Evolutionary conservation across 2,888 invertebrate genomes (phyloP).

Genomic region (Andrena trimmerana): DNA sequence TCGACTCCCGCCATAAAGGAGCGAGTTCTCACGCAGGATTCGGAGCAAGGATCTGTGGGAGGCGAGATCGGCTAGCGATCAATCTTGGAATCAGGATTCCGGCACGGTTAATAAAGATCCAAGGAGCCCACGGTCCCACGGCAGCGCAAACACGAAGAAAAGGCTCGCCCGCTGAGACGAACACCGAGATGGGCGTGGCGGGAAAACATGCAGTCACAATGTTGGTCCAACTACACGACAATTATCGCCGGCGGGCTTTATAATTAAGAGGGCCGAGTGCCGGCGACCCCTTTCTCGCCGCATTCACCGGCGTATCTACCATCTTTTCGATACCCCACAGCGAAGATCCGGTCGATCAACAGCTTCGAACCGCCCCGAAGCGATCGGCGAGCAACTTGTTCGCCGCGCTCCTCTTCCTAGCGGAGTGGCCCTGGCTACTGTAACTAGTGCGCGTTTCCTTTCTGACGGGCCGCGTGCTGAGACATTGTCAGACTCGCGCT

Average conservation of each 20-base stretch:
- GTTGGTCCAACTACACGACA: slow-evolving; percentile 85
- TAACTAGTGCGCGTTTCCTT: slow-evolving; percentile 57
- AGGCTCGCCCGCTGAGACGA: slow-evolving; percentile 79
- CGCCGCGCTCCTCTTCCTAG: background rate
- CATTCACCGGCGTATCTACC: slow-evolving; percentile 56
- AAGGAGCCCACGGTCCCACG: slow-evolving; percentile 66
- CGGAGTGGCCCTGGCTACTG: slow-evolving; percentile 57
- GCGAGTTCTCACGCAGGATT: slow-evolving; percentile 49
- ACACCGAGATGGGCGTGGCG: slow-evolving; percentile 83
- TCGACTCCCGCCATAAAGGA: background rate
- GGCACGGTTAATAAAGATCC: slow-evolving; percentile 55
- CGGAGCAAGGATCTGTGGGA: background rate
- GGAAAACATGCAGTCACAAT: slow-evolving; percentile 84
- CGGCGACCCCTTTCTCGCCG: slow-evolving; percentile 39
- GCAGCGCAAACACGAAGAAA: slow-evolving; percentile 78
- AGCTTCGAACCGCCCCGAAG: slow-evolving; percentile 8
- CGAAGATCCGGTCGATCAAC: slow-evolving; percentile 66
- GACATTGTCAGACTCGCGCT: slow-evolving; percentile 72
- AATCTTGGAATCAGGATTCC: slow-evolving; percentile 44
- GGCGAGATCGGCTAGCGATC: slow-evolving; percentile 37
- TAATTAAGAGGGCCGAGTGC: slow-evolving; percentile 79
- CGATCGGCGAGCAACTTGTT: slow-evolving; percentile 20
- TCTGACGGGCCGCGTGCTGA: slow-evolving; percentile 71
- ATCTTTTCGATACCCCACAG: slow-evolving; percentile 65
- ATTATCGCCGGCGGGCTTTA: slow-evolving; percentile 84